These are phyloP conservation scores for Microcaecilia unicolor DNA, from an alignment of 2,797 vertebrate genomes.

Conservation along the genomic window DNA sequence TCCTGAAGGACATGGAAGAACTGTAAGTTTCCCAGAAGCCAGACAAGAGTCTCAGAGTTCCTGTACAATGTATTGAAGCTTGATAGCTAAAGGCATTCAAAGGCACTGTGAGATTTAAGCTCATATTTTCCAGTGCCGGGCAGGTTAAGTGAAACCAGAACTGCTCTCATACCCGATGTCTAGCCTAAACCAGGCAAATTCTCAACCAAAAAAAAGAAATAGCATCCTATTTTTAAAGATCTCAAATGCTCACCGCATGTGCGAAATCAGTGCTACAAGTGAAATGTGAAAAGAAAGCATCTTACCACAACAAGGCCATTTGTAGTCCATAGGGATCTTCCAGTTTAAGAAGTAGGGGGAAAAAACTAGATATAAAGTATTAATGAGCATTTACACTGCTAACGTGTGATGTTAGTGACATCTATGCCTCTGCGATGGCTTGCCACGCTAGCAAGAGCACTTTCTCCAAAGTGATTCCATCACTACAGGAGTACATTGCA, in stretches of 20 bases:
- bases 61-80: slow-evolving; percentile 9
- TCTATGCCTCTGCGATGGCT: no score
- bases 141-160: slow-evolving; percentile 24
- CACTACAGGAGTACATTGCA: no score
- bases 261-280: slow-evolving; percentile 3
- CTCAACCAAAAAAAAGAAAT: slow-evolving; percentile 7
- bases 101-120: slow-evolving; percentile 21
- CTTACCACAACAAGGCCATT: slow-evolving; percentile 17
- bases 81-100: slow-evolving; percentile 18
- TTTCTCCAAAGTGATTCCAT: no score
- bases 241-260: slow-evolving; percentile 13
- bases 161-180: background rate
- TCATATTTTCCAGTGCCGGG: slow-evolving; percentile 18
- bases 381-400: no score
- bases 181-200: slow-evolving; percentile 8
- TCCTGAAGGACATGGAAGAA: slow-evolving; percentile 4
- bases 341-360: slow-evolving; percentile 18
- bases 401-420: no score
- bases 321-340: slow-evolving; percentile 15
- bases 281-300: slow-evolving; percentile 14
- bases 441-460: no score
- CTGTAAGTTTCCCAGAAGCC: slow-evolving; percentile 17
- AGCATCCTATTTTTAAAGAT: slow-evolving; percentile 5
- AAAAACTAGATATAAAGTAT: no score
- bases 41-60: background rate